Base-by-base conservation (phyloP, 2,113 vertebrate species). In the Symphodus melops region DNA sequence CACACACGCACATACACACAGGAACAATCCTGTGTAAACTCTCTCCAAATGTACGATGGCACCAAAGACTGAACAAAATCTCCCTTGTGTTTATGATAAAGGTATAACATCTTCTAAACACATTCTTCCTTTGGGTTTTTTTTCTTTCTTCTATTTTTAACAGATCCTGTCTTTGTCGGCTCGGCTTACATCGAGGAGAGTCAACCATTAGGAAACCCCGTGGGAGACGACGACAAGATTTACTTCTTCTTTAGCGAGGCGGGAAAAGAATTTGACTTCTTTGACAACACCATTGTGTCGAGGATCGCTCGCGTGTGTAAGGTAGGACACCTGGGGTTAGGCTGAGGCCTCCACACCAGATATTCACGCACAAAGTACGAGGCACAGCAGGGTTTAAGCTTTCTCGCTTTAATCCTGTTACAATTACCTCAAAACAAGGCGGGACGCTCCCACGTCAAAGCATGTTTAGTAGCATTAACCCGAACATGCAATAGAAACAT, bases 211-310 rank as follows among this genome's bases (percentile, higher is more conserved):
- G 94, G 92, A 44, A 96, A 94, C 86, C 46, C 86, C 0, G 86
- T 94, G 5, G 95, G 95, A 0, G 95, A 96, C 0, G 96, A 98
- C 0, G 96, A 98, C 91, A 98, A 99, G 90, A 94, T 99, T 72
- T 99, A 98, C 94, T 98, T 98, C 93, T 99, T 99, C 95, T 99
- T 99, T 83, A 97, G 97, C 0, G 97, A 99, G 90, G 96, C 95
- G 0, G 97, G 96, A 46, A 97, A 97, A 79, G 97, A 98, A 80
- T 97, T 98, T 0, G 96, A 98, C 89, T 99, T 97, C 90, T 98
- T 98, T 0, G 97, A 97, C 92, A 97, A 96, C 91, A 97, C 96
- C 44, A 94, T 97, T 0, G 97, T 99, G 73, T 97, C 97, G 2
- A 94, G 97, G 73, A 94, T 99, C 0, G 97, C 97, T 0, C 96